These are phyloP conservation scores for Leptodactylus fuscus DNA, from an alignment of 2,113 vertebrate genomes.

Conservation along the genomic window DNA sequence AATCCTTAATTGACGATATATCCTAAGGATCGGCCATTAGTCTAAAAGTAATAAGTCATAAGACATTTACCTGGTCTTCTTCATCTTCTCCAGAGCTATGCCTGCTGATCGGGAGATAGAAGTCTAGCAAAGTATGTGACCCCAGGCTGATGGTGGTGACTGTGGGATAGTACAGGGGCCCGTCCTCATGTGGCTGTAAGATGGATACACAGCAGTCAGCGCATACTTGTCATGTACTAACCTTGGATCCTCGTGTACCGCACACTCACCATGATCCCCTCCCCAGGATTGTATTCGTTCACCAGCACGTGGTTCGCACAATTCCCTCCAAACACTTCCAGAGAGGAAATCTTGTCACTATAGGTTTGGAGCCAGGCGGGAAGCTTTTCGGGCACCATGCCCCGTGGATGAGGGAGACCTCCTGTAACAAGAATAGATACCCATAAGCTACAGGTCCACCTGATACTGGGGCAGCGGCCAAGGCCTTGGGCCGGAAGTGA, in stretches of 20 bases:
- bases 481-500: too few species aligned
- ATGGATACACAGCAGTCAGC: neutral
- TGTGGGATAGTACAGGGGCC: slow-evolving; percentile 87
- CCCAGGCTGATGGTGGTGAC: slow-evolving; percentile 89
- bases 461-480: too few species aligned
- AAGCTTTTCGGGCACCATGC: slow-evolving; percentile 84
- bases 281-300: slow-evolving; percentile 86
- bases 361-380: slow-evolving; percentile 83
- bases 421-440: slow-evolving; percentile 67
- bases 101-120: slow-evolving; percentile 77
- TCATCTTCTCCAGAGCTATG: slow-evolving; percentile 17
- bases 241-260: neutral
- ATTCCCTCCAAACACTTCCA: slow-evolving; percentile 80
- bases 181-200: slow-evolving; percentile 86
- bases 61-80: slow-evolving; percentile 64
- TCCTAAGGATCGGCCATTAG: too few species aligned
- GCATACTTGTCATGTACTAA: neutral
- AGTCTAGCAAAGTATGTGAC: slow-evolving; percentile 86
- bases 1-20: too few species aligned
- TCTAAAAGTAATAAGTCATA: too few species aligned
- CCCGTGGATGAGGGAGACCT: slow-evolving; percentile 83
- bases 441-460: neutral
- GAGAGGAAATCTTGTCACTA: slow-evolving; percentile 80
- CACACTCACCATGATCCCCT: slow-evolving; percentile 85
- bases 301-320: slow-evolving; percentile 88